Evolutionary conservation across 2,888 invertebrate genomes (phyloP), one percentile per base, ranked within the genome.

Genomic region (Achlya flavicornis): DNA sequence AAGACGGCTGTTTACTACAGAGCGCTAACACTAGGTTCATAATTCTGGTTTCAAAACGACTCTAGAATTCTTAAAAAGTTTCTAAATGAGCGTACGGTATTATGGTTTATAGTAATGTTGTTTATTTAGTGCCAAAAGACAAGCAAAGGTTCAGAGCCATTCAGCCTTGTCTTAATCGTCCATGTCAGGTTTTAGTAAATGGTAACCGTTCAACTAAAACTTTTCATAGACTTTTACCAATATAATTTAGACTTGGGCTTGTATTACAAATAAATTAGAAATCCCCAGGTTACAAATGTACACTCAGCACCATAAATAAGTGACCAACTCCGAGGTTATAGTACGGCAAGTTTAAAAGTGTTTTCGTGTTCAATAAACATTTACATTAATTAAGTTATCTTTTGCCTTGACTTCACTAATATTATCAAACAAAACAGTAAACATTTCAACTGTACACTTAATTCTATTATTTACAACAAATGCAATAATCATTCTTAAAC

Each of bases 1-100:
- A 76, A 71, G 57, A 65, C 63, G 58, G 67, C 64, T 61, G 64
- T 57, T 63, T 65, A 64, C 64, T n/a, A n/a, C 53, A 19, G 8
- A 5, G 48, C 16, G 16, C 16, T 8, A 8, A 3, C 48, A 14
- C 14, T 4, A 14, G 2, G 14, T 4, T 7, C 3, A 3, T 12
- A 1, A 12, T 12, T 41, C 12, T 41, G 6, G 35, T 41, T 41
- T 41, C 12, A 12, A 12, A 4, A 41, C 41, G 41, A 41, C 7
- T 10, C 38, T 10, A 38, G 10, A 26, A 26, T 26, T 26, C 26
- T 26, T 26, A 26, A 26, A 26, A 26, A 26, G n/a, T n/a, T n/a
- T n/a, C 26, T 1, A 26, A 26, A 26, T 26, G 26, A 26, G 26
- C 26, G 1, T 26, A 26, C 26, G 26, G 26, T 26, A 26, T 26